phyloP scores from a whole-genome alignment of 1,140 invertebrate genomes.

The Halyomorpha halys region DNA sequence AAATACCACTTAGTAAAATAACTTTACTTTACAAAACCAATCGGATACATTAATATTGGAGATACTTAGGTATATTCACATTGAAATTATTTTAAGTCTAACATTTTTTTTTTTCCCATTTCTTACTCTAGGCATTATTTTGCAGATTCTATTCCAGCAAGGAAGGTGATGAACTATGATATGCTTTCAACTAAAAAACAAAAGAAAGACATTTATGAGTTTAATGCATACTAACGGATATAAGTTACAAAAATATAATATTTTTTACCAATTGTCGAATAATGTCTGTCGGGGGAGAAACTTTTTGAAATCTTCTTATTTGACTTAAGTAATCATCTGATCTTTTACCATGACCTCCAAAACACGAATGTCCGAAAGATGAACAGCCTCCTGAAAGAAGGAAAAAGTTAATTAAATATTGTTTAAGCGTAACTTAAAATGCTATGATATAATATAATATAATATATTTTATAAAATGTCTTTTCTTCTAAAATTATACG shows the following conservation, averaged over 20 bases:
- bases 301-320: conserved; percentile 3
- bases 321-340: conserved; percentile 35
- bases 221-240: background rate
- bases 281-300: conserved; percentile 18
- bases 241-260: background rate
- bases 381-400: conserved; percentile 48
- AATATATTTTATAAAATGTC: too few relatives aligned
- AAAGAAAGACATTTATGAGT: background rate
- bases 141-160: conserved; percentile 16
- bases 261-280: conserved; percentile 19
- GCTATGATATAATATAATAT: too few relatives aligned
- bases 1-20: conserved; percentile 18
- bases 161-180: conserved; percentile 20
- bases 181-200: conserved; percentile 15
- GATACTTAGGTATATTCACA: conserved; percentile 8
- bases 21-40: conserved; percentile 17
- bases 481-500: too few relatives aligned
- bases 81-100: conserved; percentile 11
- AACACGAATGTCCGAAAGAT: conserved; percentile 53
- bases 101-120: background rate
- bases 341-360: conserved; percentile 52
- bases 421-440: too few relatives aligned
- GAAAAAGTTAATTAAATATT: conserved; percentile 10
- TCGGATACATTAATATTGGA: conserved; percentile 3
- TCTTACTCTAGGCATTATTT: background rate